Base-by-base conservation (phyloP, 2,888 invertebrate genomes). In the Melinaea marsaeus region DNA sequence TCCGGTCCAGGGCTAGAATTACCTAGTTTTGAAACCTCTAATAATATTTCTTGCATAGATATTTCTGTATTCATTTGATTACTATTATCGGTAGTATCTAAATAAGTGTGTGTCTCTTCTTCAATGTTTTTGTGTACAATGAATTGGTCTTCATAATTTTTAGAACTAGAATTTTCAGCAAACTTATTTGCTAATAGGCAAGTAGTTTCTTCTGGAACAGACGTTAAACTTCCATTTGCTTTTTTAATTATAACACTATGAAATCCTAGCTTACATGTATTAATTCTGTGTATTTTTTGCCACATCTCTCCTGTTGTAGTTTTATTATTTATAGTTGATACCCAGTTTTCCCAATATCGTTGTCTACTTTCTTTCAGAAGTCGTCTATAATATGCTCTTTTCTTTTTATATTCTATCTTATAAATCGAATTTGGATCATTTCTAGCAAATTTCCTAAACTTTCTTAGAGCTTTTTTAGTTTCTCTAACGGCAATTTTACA, bases 1-100 rank as follows among this genome's bases (percentile, higher is more conserved):
- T 67, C 70, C 4, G 64, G 69, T 13, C 67, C 69, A 2, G 70
- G 67, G 13, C 63, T 65, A 11, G 65, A 48, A 55, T 65, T 61
- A 22, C 61, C 58, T 13, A 58, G 2, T 54, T 62, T 64, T 32
- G 55, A 35, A 6, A 68, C 34, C 1, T 63, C 59, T 35, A 58
- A 46, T 22, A 47, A 2, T 4, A 70, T 35, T 68, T 68, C 68
- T 37, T 65, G 47, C 22, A 61, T 56, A 48, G 47, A 48, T 35
- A 56, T 13, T 4, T 57, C 9, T 11, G 9, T 45, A 47, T 57
- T 48, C 4, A 46, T 48, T 11, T 13, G 48, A 56, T 58, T 58
- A 13, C 33, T 13, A 48, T 58, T 58, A 48, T 58, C 13, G 2
- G 33, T 5, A 13, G 13, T n/a, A 34, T 48, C 13, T 4, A 47